Evolutionary conservation across 2,888 invertebrate genomes (phyloP), one percentile per base, ranked within the genome.

Genomic region (Hedya salicella): DNA sequence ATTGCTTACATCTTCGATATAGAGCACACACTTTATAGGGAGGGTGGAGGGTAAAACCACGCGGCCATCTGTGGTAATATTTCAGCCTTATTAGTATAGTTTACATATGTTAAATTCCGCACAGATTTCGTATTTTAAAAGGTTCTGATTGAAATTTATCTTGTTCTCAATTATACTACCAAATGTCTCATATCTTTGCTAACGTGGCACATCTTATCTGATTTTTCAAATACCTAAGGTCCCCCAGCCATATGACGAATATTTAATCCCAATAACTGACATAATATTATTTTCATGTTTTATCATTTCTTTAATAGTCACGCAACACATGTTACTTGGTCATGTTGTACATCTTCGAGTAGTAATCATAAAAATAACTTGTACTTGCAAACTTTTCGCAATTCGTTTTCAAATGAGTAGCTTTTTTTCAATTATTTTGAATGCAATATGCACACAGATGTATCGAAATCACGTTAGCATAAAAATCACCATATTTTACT

Each of bases 191-290:
- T 32, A 16, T 19, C 17, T 36, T 17, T n/a, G 17, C 36, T 30
- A 44, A 56, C 16, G 16, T 30, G 30, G 56, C 56, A 56, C 16
- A 44, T 42, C 56, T 44, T 21, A 21, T 56, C 14, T 8, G 1
- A 9, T 4, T 40, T 5, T n/a, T 3, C 11, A n/a, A n/a, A n/a
- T n/a, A n/a, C 8, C 11, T 14, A 2, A 14, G 9, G 14, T 25
- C 9, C 2, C 11, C 9, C 9, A 11, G 36, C 9, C 11, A 2
- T 9, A 6, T 9, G 8, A 36, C n/a, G n/a, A 36, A 36, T 36
- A 36, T 36, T 11, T 36, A 36, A 36, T 36, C 36, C 6, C 36
- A 9, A 9, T 36, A 36, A 11, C 36, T n/a, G n/a, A 36, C 9
- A 25, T 25, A 6, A 6, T 36, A 11, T 36, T 11, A 11, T 36